These are phyloP conservation scores for Phyllotreta striolata DNA, from an alignment of 2,888 invertebrate species.

Conservation along the genomic window DNA sequence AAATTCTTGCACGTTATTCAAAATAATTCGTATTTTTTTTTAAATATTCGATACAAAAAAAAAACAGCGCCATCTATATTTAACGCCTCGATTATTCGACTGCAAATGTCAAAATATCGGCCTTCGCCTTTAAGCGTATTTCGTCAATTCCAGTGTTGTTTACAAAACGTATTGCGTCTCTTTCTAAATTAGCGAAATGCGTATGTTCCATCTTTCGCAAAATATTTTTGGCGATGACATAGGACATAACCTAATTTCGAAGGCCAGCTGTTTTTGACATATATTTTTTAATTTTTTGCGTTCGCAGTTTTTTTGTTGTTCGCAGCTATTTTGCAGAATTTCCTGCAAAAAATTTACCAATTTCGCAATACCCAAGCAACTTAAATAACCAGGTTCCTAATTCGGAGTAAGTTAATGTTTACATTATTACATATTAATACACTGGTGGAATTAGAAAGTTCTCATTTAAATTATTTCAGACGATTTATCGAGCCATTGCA, in stretches of 20 bases:
- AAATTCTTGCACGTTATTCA: too few relatives aligned
- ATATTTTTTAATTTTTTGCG: conserved; percentile 15
- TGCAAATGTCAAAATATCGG: too few relatives aligned
- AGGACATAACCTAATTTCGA: conserved; percentile 32
- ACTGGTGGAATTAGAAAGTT: conserved; percentile 18
- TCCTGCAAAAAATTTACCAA: not conserved
- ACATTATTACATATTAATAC: conserved; percentile 3
- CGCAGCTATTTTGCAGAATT: conserved; percentile 16
- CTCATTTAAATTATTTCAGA: not conserved
- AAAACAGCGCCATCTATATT: too few relatives aligned
- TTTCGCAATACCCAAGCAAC: not conserved
- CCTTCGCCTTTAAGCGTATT: too few relatives aligned
- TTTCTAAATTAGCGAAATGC: too few relatives aligned
- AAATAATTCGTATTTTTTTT: too few relatives aligned
- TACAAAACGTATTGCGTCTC: too few relatives aligned
- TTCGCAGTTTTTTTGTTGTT: conserved; percentile 15
- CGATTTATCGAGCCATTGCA: conserved; percentile 3
- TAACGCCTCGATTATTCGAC: too few relatives aligned
- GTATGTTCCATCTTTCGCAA: too few relatives aligned
- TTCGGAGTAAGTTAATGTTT: conserved; percentile 16
- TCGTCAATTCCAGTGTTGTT: too few relatives aligned
- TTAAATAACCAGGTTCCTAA: conserved; percentile 7
- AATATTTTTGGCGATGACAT: conserved; percentile 37
- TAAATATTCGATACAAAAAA: too few relatives aligned
- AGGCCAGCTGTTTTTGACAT: conserved; percentile 31